A percentile compares a stretch with the other conserved stretches of the same genome.
Evolutionary conservation across 2,888 invertebrate genomes (phyloP).

Genomic region (Amiota communis): DNA sequence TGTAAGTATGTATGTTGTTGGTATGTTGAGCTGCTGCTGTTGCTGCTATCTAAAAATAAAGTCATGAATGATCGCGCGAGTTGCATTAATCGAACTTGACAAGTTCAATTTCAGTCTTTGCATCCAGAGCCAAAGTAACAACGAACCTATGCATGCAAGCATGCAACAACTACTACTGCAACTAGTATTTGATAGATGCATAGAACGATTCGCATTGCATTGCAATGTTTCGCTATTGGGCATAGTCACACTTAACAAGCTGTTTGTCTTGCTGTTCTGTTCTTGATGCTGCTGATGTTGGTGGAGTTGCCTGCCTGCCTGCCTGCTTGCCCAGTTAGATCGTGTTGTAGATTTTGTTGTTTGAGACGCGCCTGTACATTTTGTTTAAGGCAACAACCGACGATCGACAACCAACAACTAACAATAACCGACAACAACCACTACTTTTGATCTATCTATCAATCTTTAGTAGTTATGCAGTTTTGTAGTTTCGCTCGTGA

Average conservation of each 20-base stretch:
- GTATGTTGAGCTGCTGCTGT: background rate
- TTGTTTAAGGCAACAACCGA: too few relatives aligned
- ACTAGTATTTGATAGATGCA: conserved; percentile 17
- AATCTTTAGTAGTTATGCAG: background rate
- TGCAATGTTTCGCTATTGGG: background rate
- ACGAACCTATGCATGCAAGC: background rate
- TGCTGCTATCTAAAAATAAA: conserved; percentile 53
- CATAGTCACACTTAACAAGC: background rate
- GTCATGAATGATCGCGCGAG: conserved; percentile 38
- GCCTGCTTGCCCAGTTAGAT: background rate
- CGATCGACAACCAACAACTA: too few relatives aligned
- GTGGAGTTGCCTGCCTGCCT: conserved; percentile 21
- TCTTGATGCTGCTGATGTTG: background rate
- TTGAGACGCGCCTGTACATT: background rate
- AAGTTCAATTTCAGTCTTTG: conserved; percentile 33
- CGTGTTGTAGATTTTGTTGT: conserved; percentile 14
- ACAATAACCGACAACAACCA: too few relatives aligned
- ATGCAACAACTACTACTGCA: conserved; percentile 12
- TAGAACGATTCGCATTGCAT: background rate
- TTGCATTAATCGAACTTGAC: conserved; percentile 40
- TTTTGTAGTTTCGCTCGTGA: conserved; percentile 11
- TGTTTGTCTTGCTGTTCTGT: too few relatives aligned
- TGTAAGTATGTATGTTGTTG: too few relatives aligned
- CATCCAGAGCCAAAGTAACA: background rate
- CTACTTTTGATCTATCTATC: background rate